Percentiles rank a stretch among this genome's conserved stretches.
Evolutionary conservation across 2,797 vertebrate genomes (phyloP).

Genomic region (Acanthurus tractus): DNA sequence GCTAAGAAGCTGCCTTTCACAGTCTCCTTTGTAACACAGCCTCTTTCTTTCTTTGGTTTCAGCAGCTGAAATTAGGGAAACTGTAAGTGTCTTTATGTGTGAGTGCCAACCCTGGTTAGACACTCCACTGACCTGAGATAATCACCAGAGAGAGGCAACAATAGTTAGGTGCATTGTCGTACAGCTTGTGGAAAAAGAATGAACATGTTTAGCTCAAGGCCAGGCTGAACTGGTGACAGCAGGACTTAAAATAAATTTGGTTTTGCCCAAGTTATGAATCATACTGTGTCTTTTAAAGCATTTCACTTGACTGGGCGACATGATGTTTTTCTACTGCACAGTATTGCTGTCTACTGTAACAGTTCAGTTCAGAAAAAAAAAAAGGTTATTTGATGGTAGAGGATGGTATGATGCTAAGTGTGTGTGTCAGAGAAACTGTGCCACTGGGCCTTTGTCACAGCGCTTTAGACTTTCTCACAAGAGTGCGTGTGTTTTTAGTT

Average conservation of each 20-base stretch:
- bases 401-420: conserved; percentile 57
- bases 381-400: conserved; percentile 50
- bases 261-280: conserved; percentile 25
- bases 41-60: neutral
- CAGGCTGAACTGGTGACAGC: conserved; percentile 13
- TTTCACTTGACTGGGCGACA: conserved; percentile 1
- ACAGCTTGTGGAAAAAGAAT: conserved; percentile 13
- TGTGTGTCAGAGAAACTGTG: conserved; percentile 65
- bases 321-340: neutral
- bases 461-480: conserved; percentile 38
- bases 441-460: conserved; percentile 67
- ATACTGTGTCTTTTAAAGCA: conserved; percentile 7
- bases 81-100: conserved; percentile 33
- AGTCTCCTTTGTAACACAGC: neutral
- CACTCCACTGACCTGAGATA: conserved; percentile 58
- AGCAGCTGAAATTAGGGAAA: conserved; percentile 29
- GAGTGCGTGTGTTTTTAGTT: conserved; percentile 36
- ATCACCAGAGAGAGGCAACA: conserved; percentile 38
- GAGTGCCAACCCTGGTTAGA: conserved; percentile 45
- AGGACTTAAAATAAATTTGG: conserved; percentile 19
- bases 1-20: neutral
- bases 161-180: conserved; percentile 1
- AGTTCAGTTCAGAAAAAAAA: conserved; percentile 15
- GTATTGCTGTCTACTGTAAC: conserved; percentile 10
- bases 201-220: conserved; percentile 33